Evolutionary conservation across 1,140 invertebrate species (phyloP).

Genomic region (Drosophila santomea): DNA sequence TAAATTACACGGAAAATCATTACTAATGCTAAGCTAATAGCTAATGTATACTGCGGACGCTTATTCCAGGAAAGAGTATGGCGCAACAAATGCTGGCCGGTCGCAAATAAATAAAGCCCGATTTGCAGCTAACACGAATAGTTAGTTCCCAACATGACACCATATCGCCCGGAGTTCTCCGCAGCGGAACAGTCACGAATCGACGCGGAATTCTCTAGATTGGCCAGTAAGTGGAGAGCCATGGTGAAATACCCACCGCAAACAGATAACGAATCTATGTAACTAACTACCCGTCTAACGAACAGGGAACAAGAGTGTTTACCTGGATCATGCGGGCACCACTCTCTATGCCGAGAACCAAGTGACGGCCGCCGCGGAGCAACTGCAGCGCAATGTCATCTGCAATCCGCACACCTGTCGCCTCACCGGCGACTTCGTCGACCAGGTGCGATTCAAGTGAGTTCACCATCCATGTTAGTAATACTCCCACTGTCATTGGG

Average conservation of each 20-base stretch:
- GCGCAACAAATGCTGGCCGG: slow-evolving; percentile 11
- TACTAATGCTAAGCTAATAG: neutral
- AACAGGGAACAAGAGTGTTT: slow-evolving; percentile 88
- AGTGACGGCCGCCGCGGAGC: slow-evolving; percentile 88
- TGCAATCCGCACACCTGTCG: slow-evolving; percentile 96
- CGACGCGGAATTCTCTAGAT: slow-evolving; percentile 85
- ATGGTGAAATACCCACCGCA: slow-evolving; percentile 48
- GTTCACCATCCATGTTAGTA: slow-evolving; percentile 12
- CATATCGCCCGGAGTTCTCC: slow-evolving; percentile 72
- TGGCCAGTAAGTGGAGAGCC: slow-evolving; percentile 84
- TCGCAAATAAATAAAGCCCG: slow-evolving; percentile 37
- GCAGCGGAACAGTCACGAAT: slow-evolving; percentile 84
- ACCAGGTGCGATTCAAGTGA: slow-evolving; percentile 92
- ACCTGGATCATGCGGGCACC: slow-evolving; percentile 96
- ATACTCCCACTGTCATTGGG: slow-evolving; percentile 1
- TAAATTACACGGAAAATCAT: too few relatives aligned
- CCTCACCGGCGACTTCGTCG: slow-evolving; percentile 91
- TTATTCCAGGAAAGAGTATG: slow-evolving; percentile 11
- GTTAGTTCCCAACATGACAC: slow-evolving; percentile 31
- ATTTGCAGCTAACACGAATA: neutral
- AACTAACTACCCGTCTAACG: neutral
- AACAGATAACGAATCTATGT: slow-evolving; percentile 38
- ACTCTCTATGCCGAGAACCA: slow-evolving; percentile 92
- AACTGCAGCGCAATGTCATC: slow-evolving; percentile 90
- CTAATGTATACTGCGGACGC: neutral